Conservation (phyloP, 1,140 invertebrate species). For the Oncopodura yosiiana region DNA sequence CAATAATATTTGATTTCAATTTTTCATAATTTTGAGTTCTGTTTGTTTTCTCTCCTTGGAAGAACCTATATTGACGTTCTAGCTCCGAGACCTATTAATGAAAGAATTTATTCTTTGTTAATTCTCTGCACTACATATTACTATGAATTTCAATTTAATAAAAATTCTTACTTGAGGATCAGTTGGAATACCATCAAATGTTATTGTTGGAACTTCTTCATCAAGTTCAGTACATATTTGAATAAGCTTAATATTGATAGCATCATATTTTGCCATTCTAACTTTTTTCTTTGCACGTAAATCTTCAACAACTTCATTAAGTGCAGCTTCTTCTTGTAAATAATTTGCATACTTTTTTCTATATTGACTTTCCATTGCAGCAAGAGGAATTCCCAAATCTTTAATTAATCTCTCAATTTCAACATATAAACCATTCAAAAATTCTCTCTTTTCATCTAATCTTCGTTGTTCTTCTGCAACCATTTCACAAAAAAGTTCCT, state of each 20-base stretch:
- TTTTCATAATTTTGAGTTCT: not conserved
- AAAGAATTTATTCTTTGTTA: not conserved
- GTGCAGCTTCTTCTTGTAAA: constrained; percentile 1
- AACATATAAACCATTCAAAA: not conserved
- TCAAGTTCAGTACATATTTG: not conserved
- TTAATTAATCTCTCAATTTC: constrained; percentile 6
- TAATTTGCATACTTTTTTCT: not conserved
- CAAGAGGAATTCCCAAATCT: constrained; percentile 3
- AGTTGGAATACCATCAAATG: constrained; percentile 19
- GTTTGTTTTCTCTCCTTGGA: not conserved
- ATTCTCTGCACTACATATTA: not conserved
- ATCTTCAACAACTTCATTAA: not conserved
- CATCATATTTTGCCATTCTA: constrained; percentile 19
- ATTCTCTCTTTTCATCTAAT: not conserved
- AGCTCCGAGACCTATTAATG: constrained; percentile 8
- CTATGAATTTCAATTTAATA: not conserved
- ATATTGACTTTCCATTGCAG: not conserved
- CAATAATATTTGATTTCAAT: not conserved
- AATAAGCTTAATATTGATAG: constrained; percentile 2
- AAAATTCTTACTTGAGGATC: constrained; percentile 8
- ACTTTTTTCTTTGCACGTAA: constrained; percentile 11
- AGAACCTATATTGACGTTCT: not conserved
- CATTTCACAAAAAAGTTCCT: constrained; percentile 22
- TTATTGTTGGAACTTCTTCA: not conserved
- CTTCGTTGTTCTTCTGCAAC: constrained; percentile 2